Percentiles rank a stretch among this genome's conserved stretches.
phyloP scores from a whole-genome alignment of 2,797 vertebrate genomes.

The Phoeniculus purpureus region DNA sequence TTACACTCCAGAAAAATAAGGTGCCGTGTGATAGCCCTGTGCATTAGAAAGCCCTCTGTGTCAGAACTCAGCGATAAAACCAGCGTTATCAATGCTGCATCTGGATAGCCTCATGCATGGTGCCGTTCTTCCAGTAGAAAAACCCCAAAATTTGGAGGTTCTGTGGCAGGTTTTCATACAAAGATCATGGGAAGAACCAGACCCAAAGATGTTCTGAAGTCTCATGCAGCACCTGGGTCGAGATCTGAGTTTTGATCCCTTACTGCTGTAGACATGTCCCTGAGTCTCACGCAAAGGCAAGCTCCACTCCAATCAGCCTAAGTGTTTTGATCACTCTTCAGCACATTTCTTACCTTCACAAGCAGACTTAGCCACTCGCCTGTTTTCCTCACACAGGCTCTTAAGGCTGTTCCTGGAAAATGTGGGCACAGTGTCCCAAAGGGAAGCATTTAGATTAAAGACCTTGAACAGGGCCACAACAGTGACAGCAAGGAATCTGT shows the following conservation, averaged over 20 bases:
- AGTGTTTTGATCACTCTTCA: neutral
- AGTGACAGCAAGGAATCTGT: slow-evolving; percentile 15
- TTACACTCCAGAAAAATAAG: neutral
- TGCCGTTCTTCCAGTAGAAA: neutral
- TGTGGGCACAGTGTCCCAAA: neutral
- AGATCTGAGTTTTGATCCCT: neutral
- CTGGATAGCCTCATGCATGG: neutral
- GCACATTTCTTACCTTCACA: neutral
- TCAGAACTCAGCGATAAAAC: slow-evolving; percentile 19
- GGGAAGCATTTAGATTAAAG: slow-evolving; percentile 27
- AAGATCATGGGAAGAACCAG: neutral
- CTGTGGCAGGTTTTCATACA: neutral
- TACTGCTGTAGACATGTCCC: neutral
- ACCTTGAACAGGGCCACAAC: neutral
- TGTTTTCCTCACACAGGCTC: neutral
- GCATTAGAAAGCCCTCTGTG: neutral
- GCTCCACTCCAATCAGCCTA: neutral
- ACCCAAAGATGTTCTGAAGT: neutral
- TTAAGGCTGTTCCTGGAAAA: slow-evolving; percentile 33
- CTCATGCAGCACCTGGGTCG: neutral
- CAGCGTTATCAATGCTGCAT: neutral
- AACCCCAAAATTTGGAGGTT: neutral
- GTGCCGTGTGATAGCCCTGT: neutral
- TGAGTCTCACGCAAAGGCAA: neutral
- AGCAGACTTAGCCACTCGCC: neutral